These are phyloP conservation scores for Teleopsis dalmanni DNA, from an alignment of 1,140 invertebrate genomes.

Conservation along the genomic window DNA sequence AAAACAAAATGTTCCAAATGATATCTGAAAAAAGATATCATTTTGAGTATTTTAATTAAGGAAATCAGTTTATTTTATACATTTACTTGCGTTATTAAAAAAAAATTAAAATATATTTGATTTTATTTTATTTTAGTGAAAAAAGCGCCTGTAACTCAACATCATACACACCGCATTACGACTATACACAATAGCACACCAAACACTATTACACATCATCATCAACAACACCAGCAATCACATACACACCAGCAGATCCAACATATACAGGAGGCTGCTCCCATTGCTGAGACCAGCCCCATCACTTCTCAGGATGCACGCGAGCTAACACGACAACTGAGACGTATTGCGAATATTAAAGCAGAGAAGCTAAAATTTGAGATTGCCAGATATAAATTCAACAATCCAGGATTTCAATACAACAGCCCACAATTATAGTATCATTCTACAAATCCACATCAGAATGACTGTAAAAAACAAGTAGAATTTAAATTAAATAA, in stretches of 20 bases:
- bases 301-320: slow-evolving; percentile 24
- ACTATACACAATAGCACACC: slow-evolving; percentile 8
- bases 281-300: too few species aligned
- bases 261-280: not conserved
- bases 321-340: slow-evolving; percentile 34
- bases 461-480: too few species aligned
- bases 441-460: too few species aligned
- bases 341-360: slow-evolving; percentile 38
- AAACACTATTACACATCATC: slow-evolving; percentile 9
- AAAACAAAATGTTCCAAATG: too few species aligned
- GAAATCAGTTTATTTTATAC: too few species aligned
- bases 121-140: slow-evolving; percentile 24
- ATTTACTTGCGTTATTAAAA: too few species aligned
- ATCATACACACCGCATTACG: slow-evolving; percentile 17
- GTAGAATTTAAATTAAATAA: too few species aligned
- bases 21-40: too few species aligned
- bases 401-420: slow-evolving; percentile 36
- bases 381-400: slow-evolving; percentile 40
- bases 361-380: slow-evolving; percentile 39
- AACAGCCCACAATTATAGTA: slow-evolving; percentile 11
- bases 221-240: slow-evolving; percentile 7
- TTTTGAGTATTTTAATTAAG: too few species aligned
- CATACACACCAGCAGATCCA: not conserved
- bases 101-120: too few species aligned
- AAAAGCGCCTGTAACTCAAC: slow-evolving; percentile 22